Base-by-base conservation (phyloP, 2,113 vertebrate species). In the Albula goreensis region DNA sequence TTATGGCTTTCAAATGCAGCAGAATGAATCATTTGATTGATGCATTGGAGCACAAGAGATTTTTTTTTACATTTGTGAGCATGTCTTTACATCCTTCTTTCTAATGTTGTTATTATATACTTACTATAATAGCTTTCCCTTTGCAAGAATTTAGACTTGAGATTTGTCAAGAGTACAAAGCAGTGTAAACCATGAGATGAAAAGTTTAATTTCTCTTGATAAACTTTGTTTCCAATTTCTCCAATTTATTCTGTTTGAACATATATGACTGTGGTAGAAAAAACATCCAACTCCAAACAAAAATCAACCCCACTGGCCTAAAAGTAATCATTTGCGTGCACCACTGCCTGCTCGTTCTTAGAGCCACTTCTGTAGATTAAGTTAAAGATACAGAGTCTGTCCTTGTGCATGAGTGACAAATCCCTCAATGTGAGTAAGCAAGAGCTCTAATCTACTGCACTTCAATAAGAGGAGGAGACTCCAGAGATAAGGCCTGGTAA, bases 401-500 rank as follows among this genome's bases (percentile, higher is more conserved):
- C 4, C 53, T 57, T 79, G 25, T 25, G 31, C 74, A 79, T 74
- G 80, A 79, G 51, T 17, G 80, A 80, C 84, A 85, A 49, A 31
- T 50, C 77, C 53, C 31, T 60, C 31, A 12, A 17, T 9, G 74
- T 50, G 31, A 78, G 41, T 25, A 60, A 9, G 31, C 77, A 50
- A 50, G 50, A 41, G 50, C 77, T 85, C 51, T 85, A 79, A 85
- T 80, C 84, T 85, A 57, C 51, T 49, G 77, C 50, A 48, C 84
- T 80, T 49, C 52, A 11, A 63, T 52, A 79, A 85, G 49, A 79
- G 84, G 19, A 60, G 84, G 17, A 13, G 51, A 80, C 77, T 85
- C 56, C 74, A 25, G 74, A 85, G 84, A 85, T 85, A 85, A 87
- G 77, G 77, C 84, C 88, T 50, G 78, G 79, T 83, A 83, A 79